Base-by-base conservation (phyloP, 2,888 invertebrate genomes). In the Cantharis rustica region DNA sequence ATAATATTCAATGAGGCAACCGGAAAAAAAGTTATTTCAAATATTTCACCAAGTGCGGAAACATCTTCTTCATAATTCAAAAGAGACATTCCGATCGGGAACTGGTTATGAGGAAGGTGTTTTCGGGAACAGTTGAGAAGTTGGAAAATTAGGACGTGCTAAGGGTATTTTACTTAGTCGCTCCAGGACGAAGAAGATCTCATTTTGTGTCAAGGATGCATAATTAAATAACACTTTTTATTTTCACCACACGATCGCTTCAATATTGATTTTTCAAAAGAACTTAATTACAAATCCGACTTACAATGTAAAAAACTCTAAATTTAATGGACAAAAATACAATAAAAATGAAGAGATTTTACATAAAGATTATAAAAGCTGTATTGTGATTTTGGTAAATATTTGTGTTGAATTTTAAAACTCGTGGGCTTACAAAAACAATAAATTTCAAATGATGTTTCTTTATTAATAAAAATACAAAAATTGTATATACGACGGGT, bases 1-100 rank as follows among this genome's bases (percentile, higher is more conserved):
- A 79, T 79, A 78, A 81, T 81, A 81, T 82, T 81, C 81, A 82
- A 81, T 81, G 82, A 81, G 79, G 79, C 81, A 76, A 79, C 80
- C 80, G 79, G 79, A 79, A 80, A 81, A 81, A 81, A 80, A 81
- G 81, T 80, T 82, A 81, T 82, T 81, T 81, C 81, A 82, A 83
- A 83, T 82, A 83, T 83, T 81, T 80, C 77, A 77, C 78, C 72
- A 78, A 73, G 76, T 77, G 68, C 78, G 79, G 79, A 80, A 79
- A 79, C 78, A 77, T 77, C 77, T 76, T 78, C 75, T 80, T 79
- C 79, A 80, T 80, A 80, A 80, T 80, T 80, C 80, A 80, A 79
- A 77, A 77, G 72, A 77, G 79, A 79, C 80, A 79, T 80, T 80
- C 80, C 80, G 77, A 76, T 79, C 78, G 75, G 72, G 75, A 74